A percentile compares a stretch with the other conserved stretches of the same genome.
These are phyloP conservation scores for Polydrusus pterygomalis DNA, from an alignment of 2,888 invertebrate species.

Conservation along the genomic window DNA sequence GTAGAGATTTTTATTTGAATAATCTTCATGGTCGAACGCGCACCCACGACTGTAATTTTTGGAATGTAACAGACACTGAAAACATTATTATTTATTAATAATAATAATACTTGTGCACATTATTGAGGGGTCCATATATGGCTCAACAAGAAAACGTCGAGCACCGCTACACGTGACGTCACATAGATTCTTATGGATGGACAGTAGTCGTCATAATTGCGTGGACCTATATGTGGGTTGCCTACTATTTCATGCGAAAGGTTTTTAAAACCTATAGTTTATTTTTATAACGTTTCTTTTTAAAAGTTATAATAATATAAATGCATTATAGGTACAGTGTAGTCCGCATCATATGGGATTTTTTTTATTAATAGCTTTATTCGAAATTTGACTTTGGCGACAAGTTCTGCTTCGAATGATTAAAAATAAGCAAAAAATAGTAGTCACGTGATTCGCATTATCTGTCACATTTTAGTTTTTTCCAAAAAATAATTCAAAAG, in stretches of 20 bases:
- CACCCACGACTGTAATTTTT: constrained; percentile 35
- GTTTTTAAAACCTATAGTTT: background rate
- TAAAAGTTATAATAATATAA: no score
- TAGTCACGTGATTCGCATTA: no score
- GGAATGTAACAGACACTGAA: constrained; percentile 33
- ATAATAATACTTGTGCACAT: constrained; percentile 25
- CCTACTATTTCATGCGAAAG: constrained; percentile 10
- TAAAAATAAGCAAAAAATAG: no score
- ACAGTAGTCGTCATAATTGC: constrained; percentile 17
- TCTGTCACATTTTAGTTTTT: no score
- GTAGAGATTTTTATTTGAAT: constrained; percentile 22
- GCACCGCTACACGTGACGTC: constrained; percentile 32
- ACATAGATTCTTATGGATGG: constrained; percentile 14
- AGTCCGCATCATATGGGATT: no score
- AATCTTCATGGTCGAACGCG: constrained; percentile 30
- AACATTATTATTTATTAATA: constrained; percentile 33
- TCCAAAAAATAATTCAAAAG: no score
- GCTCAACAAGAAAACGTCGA: constrained; percentile 17
- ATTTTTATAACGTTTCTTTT: no score
- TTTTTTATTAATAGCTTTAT: no score
- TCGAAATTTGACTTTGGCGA: no score
- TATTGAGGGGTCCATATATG: constrained; percentile 32
- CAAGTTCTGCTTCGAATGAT: no score
- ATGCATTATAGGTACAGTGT: no score
- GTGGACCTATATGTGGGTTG: constrained; percentile 13